phyloP scores from a whole-genome alignment of 2,797 vertebrate genomes.

The Rhinophrynus dorsalis region DNA sequence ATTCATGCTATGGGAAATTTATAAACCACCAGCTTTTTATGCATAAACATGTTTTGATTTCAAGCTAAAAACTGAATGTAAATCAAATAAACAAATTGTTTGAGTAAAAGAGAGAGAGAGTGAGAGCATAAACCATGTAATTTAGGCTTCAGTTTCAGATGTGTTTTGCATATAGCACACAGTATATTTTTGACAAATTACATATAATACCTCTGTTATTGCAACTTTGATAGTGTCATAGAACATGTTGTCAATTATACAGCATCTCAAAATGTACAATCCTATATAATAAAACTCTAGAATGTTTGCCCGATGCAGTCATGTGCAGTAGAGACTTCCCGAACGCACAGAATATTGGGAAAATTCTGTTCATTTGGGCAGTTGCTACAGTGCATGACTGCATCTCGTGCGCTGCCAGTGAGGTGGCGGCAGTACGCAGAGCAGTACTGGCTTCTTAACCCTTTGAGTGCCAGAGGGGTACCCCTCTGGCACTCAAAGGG shows the following conservation, averaged over 20 bases:
- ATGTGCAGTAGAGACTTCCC: too few species aligned
- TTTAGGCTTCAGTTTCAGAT: not conserved
- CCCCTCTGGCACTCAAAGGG: too few species aligned
- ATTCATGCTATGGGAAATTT: constrained; percentile 5
- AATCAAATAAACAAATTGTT: not conserved
- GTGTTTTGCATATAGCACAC: not conserved
- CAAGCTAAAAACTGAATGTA: constrained; percentile 2
- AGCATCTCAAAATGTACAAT: too few species aligned
- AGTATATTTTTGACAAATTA: not conserved
- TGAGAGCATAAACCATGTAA: constrained; percentile 1
- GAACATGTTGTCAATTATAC: not conserved
- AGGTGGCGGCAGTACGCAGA: too few species aligned
- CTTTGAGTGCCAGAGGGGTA: too few species aligned
- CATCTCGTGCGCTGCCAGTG: too few species aligned
- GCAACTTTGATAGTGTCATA: not conserved
- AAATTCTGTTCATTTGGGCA: too few species aligned
- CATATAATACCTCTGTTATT: not conserved
- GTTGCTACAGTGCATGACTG: too few species aligned
- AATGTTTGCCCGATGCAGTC: too few species aligned
- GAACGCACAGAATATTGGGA: too few species aligned
- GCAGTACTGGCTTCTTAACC: too few species aligned
- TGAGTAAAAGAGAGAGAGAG: not conserved
- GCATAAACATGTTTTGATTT: constrained; percentile 15
- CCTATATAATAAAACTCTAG: too few species aligned
- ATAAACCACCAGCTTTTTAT: constrained; percentile 10